A percentile compares a stretch with the other conserved stretches of the same genome.
Conservation (phyloP, 2,797 vertebrate species). For the Takifugu ocellatus region DNA sequence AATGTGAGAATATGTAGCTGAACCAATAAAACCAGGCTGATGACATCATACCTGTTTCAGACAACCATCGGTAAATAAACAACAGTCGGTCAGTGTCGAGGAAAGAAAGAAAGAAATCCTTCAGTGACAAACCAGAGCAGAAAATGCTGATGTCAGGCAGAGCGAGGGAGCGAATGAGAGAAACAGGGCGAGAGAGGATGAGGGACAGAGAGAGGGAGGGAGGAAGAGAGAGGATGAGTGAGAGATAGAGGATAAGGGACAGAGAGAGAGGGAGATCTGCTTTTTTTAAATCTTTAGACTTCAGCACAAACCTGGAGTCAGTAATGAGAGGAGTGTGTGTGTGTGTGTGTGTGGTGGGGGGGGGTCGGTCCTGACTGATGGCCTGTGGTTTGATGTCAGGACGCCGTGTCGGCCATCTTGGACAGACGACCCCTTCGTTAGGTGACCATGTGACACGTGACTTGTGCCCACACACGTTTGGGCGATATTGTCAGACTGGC, state of each 20-base stretch:
- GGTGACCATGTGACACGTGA: no score
- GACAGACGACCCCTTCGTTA: no score
- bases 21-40: background rate
- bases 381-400: background rate
- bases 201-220: background rate
- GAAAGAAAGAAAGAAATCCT: background rate
- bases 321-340: slow-evolving; percentile 24
- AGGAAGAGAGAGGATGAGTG: background rate
- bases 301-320: slow-evolving; percentile 26
- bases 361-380: slow-evolving; percentile 1
- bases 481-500: no score
- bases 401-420: no score
- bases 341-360: background rate
- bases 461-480: no score
- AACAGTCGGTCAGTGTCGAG: background rate
- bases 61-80: slow-evolving; percentile 29
- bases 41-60: slow-evolving; percentile 40
- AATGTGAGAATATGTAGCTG: no score
- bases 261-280: background rate
- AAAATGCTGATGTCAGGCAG: slow-evolving; percentile 13
- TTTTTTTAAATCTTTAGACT: slow-evolving; percentile 45
- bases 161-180: background rate
- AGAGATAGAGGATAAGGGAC: no score
- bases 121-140: background rate
- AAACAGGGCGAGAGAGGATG: background rate